These are phyloP conservation scores for Drosophila maculinotata DNA, from an alignment of 2,888 invertebrate genomes.

Conservation along the genomic window DNA sequence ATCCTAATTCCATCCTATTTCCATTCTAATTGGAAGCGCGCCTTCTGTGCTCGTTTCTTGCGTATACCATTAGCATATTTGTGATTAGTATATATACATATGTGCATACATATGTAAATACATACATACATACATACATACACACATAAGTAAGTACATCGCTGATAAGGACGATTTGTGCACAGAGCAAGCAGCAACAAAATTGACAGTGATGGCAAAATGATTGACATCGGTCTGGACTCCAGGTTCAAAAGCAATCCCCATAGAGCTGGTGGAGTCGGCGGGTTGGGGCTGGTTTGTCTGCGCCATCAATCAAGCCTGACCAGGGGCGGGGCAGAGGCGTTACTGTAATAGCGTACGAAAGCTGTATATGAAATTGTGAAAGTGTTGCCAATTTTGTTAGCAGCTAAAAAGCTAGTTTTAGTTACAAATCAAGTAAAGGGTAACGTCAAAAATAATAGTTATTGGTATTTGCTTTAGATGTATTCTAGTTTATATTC, in stretches of 20 bases:
- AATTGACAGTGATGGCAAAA: slow-evolving; percentile 62
- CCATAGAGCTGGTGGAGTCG: background rate
- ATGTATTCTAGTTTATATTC: no score
- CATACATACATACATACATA: slow-evolving; percentile 15
- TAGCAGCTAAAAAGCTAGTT: background rate
- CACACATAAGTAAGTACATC: slow-evolving; percentile 7
- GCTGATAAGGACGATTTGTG: slow-evolving; percentile 31
- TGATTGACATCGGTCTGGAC: slow-evolving; percentile 65
- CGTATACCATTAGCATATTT: slow-evolving; percentile 63
- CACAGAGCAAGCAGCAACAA: slow-evolving; percentile 18
- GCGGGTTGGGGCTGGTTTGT: background rate
- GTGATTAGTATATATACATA: slow-evolving; percentile 25
- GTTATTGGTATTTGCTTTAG: no score
- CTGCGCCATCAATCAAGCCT: slow-evolving; percentile 37
- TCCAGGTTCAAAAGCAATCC: slow-evolving; percentile 21
- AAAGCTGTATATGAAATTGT: slow-evolving; percentile 8
- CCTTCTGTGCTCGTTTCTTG: slow-evolving; percentile 25
- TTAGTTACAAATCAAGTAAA: no score
- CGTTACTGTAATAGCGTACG: background rate
- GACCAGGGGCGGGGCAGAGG: slow-evolving; percentile 13
- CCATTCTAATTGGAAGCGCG: slow-evolving; percentile 70
- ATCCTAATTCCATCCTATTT: slow-evolving; percentile 42
- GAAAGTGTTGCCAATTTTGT: no score
- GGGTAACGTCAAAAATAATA: no score
- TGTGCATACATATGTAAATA: slow-evolving; percentile 10